Percentiles rank a stretch among this genome's conserved stretches.
These are phyloP conservation scores for Xiphorhynchus elegans DNA, from an alignment of 2,113 vertebrate genomes.

Conservation along the genomic window DNA sequence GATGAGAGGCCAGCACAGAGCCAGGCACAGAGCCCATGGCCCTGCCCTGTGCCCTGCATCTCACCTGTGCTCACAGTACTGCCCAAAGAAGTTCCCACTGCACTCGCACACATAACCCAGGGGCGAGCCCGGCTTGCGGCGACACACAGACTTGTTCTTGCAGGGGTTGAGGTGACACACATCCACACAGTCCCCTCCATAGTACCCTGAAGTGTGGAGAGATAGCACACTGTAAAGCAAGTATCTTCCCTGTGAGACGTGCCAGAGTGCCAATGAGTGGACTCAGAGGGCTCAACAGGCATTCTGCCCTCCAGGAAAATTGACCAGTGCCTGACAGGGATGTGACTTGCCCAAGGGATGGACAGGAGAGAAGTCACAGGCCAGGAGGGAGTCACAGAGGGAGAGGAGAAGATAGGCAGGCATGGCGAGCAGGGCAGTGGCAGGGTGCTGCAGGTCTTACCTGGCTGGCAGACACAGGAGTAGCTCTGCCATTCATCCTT, in stretches of 20 bases:
- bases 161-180: conserved; percentile 94
- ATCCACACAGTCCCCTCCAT: conserved; percentile 88
- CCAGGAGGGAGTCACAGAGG: background rate
- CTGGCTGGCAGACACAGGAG: conserved; percentile 88
- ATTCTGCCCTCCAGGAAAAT: background rate
- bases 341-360: background rate
- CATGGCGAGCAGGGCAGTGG: background rate
- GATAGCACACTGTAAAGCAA: background rate
- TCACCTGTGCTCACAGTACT: conserved; percentile 97
- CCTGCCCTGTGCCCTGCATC: background rate
- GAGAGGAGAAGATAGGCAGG: background rate
- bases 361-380: background rate
- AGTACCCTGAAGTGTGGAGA: conserved; percentile 82
- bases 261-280: background rate
- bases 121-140: conserved; percentile 83
- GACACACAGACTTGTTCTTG: conserved; percentile 92
- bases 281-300: background rate
- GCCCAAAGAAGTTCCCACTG: conserved; percentile 88
- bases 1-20: background rate
- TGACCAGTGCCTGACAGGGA: background rate
- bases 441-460: conserved; percentile 65
- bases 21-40: background rate
- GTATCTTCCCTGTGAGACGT: background rate
- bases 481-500: conserved; percentile 91
- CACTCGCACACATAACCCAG: conserved; percentile 94